Evolutionary conservation across 1,140 invertebrate species (phyloP), one percentile per base, ranked within the genome.

Genomic region (Sarcophaga bullata): DNA sequence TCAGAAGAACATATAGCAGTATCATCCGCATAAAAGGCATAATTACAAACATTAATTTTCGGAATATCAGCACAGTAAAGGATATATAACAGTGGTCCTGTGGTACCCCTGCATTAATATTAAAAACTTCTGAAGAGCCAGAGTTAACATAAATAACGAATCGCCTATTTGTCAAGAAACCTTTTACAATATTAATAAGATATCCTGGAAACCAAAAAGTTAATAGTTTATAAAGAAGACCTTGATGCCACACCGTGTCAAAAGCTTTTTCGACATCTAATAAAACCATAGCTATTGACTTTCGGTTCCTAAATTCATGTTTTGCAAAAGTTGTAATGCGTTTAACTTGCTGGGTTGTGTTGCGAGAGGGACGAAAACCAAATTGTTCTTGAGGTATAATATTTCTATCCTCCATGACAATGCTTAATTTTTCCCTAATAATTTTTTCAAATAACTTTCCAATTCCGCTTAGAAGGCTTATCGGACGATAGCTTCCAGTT

Each of bases 381-480:
- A 15, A 76, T n/a, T 48, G 6, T 25, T 76, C 13, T 4, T 76
- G 8, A 46, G 49, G 46, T 76, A 48, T 19, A n/a, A 47, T 19
- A 76, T 76, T 8, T 48, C 15, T 76, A 46, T 46, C n/a, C n/a
- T 25, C 73, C 19, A 76, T 7, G n/a, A 48, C n/a, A n/a, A n/a
- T n/a, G n/a, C n/a, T n/a, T n/a, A n/a, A n/a, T n/a, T n/a, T n/a
- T n/a, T n/a, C n/a, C n/a, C 2, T 47, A 6, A 76, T 5, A 6
- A 13, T n/a, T 37, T 76, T 76, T 48, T 47, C 73, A 76, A 76
- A 76, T 8, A 76, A n/a, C 15, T 76, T 76, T 46, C 37, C 15
- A 15, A 76, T 13, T 46, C 15, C 13, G 48, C 73, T 37, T 48
- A 76, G 37, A 15, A 48, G 10, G 15, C 73, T 76, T 47, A 47